Evolutionary conservation across 2,888 invertebrate genomes (phyloP).

Genomic region (Diachrysia chrysitis): DNA sequence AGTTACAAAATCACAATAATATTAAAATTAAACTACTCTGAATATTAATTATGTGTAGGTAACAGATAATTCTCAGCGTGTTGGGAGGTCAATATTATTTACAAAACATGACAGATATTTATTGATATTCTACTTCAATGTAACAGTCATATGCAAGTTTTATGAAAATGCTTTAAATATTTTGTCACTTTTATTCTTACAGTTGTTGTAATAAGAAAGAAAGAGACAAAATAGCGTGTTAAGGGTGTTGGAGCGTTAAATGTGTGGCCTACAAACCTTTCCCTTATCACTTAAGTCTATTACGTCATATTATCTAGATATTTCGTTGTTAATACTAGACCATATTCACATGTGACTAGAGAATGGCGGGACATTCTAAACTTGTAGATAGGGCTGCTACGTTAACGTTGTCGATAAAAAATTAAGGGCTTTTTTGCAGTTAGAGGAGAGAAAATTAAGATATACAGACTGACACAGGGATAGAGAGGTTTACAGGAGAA

Average conservation of each 20-base stretch:
- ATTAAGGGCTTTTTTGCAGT: neutral
- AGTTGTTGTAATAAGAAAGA: neutral
- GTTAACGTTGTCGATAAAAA: neutral
- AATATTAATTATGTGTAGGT: neutral
- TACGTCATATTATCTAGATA: slow-evolving; percentile 51
- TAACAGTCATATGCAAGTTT: neutral
- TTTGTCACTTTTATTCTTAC: neutral
- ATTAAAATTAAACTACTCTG: neutral
- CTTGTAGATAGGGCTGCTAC: slow-evolving; percentile 35
- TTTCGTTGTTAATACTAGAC: slow-evolving; percentile 44
- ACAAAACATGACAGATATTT: neutral
- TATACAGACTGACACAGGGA: too few relatives aligned
- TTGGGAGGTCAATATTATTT: slow-evolving; percentile 4
- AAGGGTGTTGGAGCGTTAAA: slow-evolving; percentile 3
- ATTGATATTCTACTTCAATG: neutral
- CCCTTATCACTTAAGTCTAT: slow-evolving; percentile 51
- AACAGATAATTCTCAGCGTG: neutral
- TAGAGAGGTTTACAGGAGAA: too few relatives aligned
- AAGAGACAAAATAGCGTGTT: neutral
- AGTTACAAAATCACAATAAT: neutral
- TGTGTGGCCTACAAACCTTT: slow-evolving; percentile 55
- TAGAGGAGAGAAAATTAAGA: neutral
- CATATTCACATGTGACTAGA: slow-evolving; percentile 54
- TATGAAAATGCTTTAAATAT: neutral
- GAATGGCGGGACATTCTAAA: slow-evolving; percentile 62